Evolutionary conservation across 2,113 vertebrate genomes (phyloP).

Genomic region (Oreochromis spilurus): DNA sequence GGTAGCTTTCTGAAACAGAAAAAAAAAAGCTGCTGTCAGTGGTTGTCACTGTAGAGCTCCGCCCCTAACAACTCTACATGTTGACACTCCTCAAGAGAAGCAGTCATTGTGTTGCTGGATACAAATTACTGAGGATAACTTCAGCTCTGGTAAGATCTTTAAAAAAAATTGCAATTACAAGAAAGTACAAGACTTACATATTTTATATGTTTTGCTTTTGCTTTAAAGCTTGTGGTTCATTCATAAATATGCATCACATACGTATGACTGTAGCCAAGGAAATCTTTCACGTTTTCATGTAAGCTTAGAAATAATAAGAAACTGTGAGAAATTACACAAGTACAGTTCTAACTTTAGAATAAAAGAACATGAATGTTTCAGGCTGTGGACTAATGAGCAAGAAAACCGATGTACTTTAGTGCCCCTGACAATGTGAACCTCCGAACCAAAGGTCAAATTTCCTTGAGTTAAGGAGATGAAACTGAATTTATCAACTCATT

Average conservation of each 20-base stretch:
- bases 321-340: background rate
- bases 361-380: background rate
- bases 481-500: background rate
- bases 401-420: background rate
- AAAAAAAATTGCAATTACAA: background rate
- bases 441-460: background rate
- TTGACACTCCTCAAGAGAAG: background rate
- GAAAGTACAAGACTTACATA: background rate
- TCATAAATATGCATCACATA: background rate
- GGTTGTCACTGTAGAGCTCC: background rate
- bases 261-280: background rate
- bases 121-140: background rate
- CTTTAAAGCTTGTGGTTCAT: background rate
- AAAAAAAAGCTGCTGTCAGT: background rate
- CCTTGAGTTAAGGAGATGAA: background rate
- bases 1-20: background rate
- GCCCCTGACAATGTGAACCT: too few relatives aligned
- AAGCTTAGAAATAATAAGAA: background rate
- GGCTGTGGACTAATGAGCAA: accelerated
- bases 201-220: background rate
- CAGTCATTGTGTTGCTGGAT: background rate
- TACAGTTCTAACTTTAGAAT: background rate
- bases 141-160: background rate
- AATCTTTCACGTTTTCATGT: accelerated
- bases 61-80: background rate